phyloP scores from a whole-genome alignment of 2,113 vertebrate species.

The Leucosticte australis region DNA sequence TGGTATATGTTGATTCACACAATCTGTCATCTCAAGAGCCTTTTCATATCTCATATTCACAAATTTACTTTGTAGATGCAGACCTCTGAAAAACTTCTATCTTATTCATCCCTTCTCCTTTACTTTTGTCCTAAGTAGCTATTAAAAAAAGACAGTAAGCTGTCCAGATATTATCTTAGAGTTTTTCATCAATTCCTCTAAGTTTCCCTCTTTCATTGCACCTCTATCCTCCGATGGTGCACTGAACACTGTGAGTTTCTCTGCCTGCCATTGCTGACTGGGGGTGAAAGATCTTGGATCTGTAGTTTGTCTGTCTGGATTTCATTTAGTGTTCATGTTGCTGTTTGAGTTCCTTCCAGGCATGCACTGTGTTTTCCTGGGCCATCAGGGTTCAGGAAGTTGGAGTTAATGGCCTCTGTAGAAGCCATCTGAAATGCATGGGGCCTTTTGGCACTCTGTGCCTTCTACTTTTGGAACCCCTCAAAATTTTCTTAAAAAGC shows the following conservation, averaged over 20 bases:
- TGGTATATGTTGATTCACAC: not conserved
- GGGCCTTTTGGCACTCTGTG: not conserved
- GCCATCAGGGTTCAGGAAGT: not conserved
- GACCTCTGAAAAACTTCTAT: not conserved
- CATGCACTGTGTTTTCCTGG: not conserved
- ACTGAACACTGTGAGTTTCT: not conserved
- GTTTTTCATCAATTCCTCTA: not conserved
- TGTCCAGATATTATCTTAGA: not conserved
- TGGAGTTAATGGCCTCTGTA: not conserved
- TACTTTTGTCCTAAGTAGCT: not conserved
- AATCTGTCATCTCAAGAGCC: not conserved
- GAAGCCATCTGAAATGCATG: not conserved
- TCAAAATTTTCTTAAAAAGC: not conserved
- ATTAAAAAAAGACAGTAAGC: not conserved
- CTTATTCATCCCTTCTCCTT: not conserved
- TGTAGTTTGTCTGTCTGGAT: not conserved
- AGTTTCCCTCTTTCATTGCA: not conserved
- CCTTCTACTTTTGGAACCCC: not conserved
- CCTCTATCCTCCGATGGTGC: not conserved
- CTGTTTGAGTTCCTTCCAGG: not conserved
- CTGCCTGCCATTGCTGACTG: not conserved
- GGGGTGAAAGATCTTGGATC: not conserved
- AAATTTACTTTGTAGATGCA: not conserved
- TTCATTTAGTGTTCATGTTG: not conserved
- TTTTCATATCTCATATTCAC: not conserved